Conservation (phyloP, 2,797 vertebrate genomes). For the Cyprinella venusta region DNA sequence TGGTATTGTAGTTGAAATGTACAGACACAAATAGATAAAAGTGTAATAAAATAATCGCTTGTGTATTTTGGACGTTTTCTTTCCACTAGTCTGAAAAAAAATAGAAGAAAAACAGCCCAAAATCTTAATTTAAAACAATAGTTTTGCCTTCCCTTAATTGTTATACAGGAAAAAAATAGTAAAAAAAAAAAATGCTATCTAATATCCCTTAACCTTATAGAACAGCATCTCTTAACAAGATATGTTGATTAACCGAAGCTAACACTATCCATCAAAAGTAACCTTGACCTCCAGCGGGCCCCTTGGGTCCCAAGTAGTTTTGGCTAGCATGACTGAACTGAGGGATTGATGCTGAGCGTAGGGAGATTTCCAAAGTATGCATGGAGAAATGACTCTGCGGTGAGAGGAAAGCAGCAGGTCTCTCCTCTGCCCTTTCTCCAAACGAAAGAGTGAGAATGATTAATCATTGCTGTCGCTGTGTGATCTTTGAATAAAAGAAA, state of each 20-base stretch:
- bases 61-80: neutral
- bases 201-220: neutral
- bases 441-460: conserved; percentile 79
- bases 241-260: neutral
- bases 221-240: neutral
- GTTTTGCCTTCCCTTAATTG: neutral
- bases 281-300: conserved; percentile 18
- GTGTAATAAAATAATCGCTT: neutral
- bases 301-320: conserved; percentile 59
- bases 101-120: neutral
- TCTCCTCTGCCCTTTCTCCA: conserved; percentile 63
- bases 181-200: neutral
- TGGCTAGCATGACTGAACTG: conserved; percentile 43
- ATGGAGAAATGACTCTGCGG: conserved; percentile 71
- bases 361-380: conserved; percentile 42
- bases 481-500: conserved; percentile 84
- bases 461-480: conserved; percentile 79
- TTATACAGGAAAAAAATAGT: no score
- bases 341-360: conserved; percentile 37
- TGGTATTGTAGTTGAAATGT: neutral
- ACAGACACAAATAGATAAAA: neutral
- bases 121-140: neutral
- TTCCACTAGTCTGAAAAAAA: neutral
- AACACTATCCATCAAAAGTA: neutral
- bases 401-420: conserved; percentile 63